Evolutionary conservation across 2,888 invertebrate species (phyloP).

Genomic region (Sphaerophoria rueppellii): DNA sequence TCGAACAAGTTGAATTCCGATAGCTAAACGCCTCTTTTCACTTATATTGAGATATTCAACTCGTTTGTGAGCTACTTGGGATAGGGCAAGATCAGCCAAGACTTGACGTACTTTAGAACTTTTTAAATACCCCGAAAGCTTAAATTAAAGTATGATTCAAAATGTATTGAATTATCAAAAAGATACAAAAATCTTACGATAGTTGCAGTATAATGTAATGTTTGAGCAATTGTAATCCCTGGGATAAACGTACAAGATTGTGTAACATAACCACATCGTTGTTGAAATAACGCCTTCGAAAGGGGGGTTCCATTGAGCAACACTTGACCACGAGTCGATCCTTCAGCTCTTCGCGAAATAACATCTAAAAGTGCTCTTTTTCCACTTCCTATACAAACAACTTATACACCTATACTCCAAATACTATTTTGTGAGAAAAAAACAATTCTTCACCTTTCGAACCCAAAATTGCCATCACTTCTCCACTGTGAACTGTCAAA

Average conservation of each 20-base stretch:
- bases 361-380: slow-evolving; percentile 97
- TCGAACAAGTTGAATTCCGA: slow-evolving; percentile 95
- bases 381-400: slow-evolving; percentile 88
- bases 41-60: slow-evolving; percentile 93
- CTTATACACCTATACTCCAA: too few relatives aligned
- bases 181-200: slow-evolving; percentile 83
- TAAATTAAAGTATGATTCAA: slow-evolving; percentile 72
- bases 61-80: slow-evolving; percentile 93
- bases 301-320: slow-evolving; percentile 93
- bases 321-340: slow-evolving; percentile 93
- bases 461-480: slow-evolving; percentile 95
- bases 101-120: slow-evolving; percentile 95
- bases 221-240: slow-evolving; percentile 94
- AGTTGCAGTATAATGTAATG: slow-evolving; percentile 90
- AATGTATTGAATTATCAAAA: background rate
- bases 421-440: background rate
- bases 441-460: slow-evolving; percentile 88
- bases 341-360: slow-evolving; percentile 90
- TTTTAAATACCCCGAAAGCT: slow-evolving; percentile 90
- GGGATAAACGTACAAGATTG: slow-evolving; percentile 93
- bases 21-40: slow-evolving; percentile 93
- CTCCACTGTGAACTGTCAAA: slow-evolving; percentile 94
- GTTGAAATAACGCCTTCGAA: slow-evolving; percentile 91
- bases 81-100: slow-evolving; percentile 95
- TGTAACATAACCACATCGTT: slow-evolving; percentile 93